A percentile compares a stretch with the other conserved stretches of the same genome.
These are phyloP conservation scores for Cephus cinctus DNA, from an alignment of 1,140 invertebrate species.

Conservation along the genomic window DNA sequence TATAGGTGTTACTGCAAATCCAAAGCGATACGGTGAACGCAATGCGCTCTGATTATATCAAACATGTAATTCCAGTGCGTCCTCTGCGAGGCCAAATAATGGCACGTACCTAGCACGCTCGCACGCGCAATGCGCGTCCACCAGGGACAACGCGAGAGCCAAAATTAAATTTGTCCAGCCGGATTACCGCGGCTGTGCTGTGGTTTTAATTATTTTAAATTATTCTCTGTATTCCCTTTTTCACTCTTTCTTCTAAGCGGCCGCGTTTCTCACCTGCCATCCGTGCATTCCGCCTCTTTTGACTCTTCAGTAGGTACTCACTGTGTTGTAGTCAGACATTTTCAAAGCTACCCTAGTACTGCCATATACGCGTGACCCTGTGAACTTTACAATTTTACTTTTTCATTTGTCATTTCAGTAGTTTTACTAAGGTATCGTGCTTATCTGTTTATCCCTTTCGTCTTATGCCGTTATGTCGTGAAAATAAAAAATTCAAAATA, in stretches of 20 bases:
- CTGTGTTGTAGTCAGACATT: too few species aligned
- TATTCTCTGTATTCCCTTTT: too few species aligned
- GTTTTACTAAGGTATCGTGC: conserved; percentile 23
- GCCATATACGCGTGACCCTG: conserved; percentile 18
- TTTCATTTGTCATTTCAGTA: conserved; percentile 24
- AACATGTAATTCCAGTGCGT: too few species aligned
- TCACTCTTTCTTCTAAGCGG: too few species aligned
- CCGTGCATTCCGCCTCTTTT: too few species aligned
- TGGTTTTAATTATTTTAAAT: conserved; percentile 40
- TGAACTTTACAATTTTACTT: conserved; percentile 22
- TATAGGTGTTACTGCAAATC: too few species aligned
- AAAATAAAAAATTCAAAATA: too few species aligned
- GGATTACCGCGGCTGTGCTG: conserved; percentile 23
- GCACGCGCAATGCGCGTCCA: conserved; percentile 10
- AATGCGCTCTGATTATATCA: conserved; percentile 11
- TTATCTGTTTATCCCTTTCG: too few species aligned
- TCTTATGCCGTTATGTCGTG: too few species aligned
- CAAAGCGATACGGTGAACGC: conserved; percentile 3
- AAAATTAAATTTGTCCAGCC: conserved; percentile 39
- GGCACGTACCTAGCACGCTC: conserved; percentile 10
- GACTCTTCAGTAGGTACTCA: too few species aligned
- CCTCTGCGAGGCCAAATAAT: conserved; percentile 14
- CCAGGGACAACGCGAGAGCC: conserved; percentile 17
- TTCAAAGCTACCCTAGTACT: too few species aligned
- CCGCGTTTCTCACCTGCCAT: conserved; percentile 4